Evolutionary conservation across 1,140 invertebrate species (phyloP), one percentile per base, ranked within the genome.

Genomic region (Euwallacea similis): DNA sequence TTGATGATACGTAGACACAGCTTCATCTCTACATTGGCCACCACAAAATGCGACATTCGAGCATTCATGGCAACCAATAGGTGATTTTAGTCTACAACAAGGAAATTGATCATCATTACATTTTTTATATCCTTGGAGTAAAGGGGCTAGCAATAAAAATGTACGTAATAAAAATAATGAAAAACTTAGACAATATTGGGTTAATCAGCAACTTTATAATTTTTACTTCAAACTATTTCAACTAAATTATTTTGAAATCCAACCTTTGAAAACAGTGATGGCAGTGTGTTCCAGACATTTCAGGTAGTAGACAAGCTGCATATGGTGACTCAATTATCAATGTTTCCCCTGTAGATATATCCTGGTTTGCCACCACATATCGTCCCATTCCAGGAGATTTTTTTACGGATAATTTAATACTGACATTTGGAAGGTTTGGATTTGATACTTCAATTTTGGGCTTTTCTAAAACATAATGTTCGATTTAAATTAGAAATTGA

Each of bases 241-340:
- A 33, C 1, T 16, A 58, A 16, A 58, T 61, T 42, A 42, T 42
- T 42, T 4, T 33, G 21, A 33, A 33, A 33, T 61, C 6, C 42
- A 61, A 90, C 89, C 90, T 86, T 72, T 84, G 81, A 75, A 94
- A 92, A 80, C 95, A 97, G 77, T 94, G 88, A 69, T 92, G 88
- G 79, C 95, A 97, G 79, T 95, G 90, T 7, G 88, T 89, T 3
- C 88, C 87, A 79, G 88, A 91, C 79, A 86, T 88, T 42, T 90
- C 88, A 0, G 89, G 86, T 11, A 93, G 77, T 2, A 96, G 83
- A 64, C 90, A 91, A 2, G 91, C 88, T 2, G 89, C 89, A 73
- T 89, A 90, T 0, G 94, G 90, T 55, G 86, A 82, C 80, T 97
- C 94, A 10, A 88, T 84, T 7, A 91, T 81, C 41, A 95, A 79